A percentile compares a stretch with the other conserved stretches of the same genome.
These are phyloP conservation scores for Streptopelia turtur DNA, from an alignment of 2,797 vertebrate species.

Conservation along the genomic window DNA sequence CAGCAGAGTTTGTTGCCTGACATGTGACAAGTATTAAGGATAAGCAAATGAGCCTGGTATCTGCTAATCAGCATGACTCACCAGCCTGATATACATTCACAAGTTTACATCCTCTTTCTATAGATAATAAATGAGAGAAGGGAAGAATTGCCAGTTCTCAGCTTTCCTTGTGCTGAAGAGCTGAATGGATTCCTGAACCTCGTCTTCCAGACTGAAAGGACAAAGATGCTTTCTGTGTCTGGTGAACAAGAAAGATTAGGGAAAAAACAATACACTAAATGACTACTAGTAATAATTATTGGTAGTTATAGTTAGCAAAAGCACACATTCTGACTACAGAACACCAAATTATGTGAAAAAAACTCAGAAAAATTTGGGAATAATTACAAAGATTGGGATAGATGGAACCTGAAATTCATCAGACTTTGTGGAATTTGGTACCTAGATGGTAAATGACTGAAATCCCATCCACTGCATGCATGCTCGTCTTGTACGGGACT, in stretches of 20 bases:
- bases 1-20: slow-evolving; percentile 36
- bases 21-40: slow-evolving; percentile 7
- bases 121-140: slow-evolving; percentile 9
- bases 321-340: neutral
- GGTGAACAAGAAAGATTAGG: neutral
- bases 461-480: neutral
- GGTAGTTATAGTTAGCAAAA: neutral
- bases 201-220: neutral
- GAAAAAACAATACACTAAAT: neutral
- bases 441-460: neutral
- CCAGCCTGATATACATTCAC: neutral
- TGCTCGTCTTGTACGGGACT: neutral
- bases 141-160: neutral
- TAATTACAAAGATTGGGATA: neutral
- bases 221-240: neutral
- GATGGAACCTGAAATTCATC: neutral
- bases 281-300: neutral
- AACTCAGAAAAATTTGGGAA: neutral
- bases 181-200: neutral
- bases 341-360: neutral
- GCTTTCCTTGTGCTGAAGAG: neutral
- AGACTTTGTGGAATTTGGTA: neutral
- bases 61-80: slow-evolving; percentile 52
- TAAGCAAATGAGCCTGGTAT: slow-evolving; percentile 41
- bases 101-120: slow-evolving; percentile 22